Evolutionary conservation across 1,140 invertebrate species (phyloP), one percentile per base, ranked within the genome.

Genomic region (Dendroctonus ponderosae): DNA sequence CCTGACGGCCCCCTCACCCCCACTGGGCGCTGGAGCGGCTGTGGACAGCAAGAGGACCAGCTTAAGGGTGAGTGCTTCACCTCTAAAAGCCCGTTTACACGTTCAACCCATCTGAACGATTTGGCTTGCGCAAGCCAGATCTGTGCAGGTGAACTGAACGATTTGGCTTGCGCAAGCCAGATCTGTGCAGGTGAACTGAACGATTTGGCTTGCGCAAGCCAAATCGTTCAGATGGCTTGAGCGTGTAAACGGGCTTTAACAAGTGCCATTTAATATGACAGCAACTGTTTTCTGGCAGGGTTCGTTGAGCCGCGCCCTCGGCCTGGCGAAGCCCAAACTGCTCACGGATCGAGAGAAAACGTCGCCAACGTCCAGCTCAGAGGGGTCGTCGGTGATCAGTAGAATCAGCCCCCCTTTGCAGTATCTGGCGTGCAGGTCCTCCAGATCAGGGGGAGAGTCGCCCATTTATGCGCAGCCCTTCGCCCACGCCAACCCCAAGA

Each of bases 281-380:
- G n/a, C n/a, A n/a, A n/a, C n/a, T n/a, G 43, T 49, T 53, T 63
- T 15, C 48, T 38, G 12, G 49, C 79, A 89, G 87, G 87, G 86
- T 69, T 89, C 87, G 37, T 73, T 89, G 71, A 88, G 85, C 72
- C 81, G 86, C 68, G 89, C 87, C 5, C 82, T 90, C 38, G 87
- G 88, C 52, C 77, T 87, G 11, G 11, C 82, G 81, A 69, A 84
- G 77, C 68, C 79, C 75, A 77, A 82, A 78, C 69, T 76, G 75
- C 42, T 81, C 80, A 59, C 75, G 15, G 74, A 74, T 12, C 57
- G 52, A 80, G 68, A 70, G 69, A 79, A 62, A 72, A 77, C 71
- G 66, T 85, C 82, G 7, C 85, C 81, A 39, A 84, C 82, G 12
- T 85, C 82, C 42, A 85, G 82, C 69, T 84, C 82, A 6, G 83